phyloP scores from a whole-genome alignment of 2,113 vertebrate species.

The Ceuthmochares aereus region DNA sequence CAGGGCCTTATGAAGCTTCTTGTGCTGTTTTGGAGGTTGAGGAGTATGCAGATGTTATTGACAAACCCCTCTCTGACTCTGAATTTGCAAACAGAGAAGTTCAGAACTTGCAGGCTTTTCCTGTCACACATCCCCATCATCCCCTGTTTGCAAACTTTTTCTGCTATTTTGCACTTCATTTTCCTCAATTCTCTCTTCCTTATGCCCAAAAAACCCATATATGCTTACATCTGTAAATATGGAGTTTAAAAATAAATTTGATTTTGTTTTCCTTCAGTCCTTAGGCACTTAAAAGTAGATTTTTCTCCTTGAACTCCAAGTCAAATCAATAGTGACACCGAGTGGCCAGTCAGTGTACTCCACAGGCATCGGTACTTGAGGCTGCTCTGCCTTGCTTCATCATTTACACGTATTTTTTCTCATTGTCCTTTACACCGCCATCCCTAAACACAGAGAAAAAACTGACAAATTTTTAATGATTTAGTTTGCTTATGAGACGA shows the following conservation, averaged over 20 bases:
- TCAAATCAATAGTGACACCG: constrained; percentile 17
- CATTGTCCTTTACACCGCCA: neutral
- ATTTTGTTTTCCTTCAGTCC: neutral
- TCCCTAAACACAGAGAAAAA: neutral
- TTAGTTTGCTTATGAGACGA: neutral
- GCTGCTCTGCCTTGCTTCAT: neutral
- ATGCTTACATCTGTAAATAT: neutral
- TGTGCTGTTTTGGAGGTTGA: neutral
- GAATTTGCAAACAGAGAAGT: neutral
- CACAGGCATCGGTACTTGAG: neutral
- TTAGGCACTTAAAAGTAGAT: neutral
- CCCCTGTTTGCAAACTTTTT: neutral
- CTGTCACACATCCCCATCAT: neutral
- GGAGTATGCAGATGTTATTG: neutral
- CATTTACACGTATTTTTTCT: neutral
- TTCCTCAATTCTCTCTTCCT: neutral
- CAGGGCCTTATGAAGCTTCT: neutral
- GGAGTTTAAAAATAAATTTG: neutral
- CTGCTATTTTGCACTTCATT: neutral
- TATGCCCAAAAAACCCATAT: rapidly evolving
- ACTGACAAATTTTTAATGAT: rapidly evolving
- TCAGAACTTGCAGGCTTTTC: neutral
- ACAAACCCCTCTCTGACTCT: neutral
- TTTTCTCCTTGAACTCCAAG: neutral
- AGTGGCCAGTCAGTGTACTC: neutral